phyloP scores from a whole-genome alignment of 2,797 vertebrate species.

The Aeoliscus strigatus region DNA sequence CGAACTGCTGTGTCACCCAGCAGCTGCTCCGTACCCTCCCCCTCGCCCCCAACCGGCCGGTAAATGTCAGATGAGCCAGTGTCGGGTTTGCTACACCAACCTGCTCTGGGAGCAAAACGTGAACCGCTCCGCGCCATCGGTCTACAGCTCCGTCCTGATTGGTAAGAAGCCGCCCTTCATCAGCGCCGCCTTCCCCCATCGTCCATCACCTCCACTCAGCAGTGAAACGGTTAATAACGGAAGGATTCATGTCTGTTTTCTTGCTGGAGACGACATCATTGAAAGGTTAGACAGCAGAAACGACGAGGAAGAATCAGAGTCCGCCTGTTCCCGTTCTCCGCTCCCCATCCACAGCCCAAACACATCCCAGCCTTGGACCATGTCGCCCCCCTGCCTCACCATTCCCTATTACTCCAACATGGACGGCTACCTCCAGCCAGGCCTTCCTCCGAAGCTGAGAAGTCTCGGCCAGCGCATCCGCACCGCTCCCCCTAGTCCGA shows the following conservation, averaged over 20 bases:
- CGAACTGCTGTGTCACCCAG: neutral
- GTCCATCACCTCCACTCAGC: slow-evolving; percentile 3
- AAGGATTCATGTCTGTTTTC: slow-evolving; percentile 32
- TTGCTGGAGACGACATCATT: slow-evolving; percentile 50
- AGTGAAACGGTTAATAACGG: neutral
- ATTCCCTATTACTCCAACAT: slow-evolving; percentile 21
- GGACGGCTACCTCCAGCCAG: slow-evolving; percentile 17
- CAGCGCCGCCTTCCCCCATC: neutral
- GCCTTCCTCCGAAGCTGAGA: neutral
- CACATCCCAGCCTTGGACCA: slow-evolving; percentile 18
- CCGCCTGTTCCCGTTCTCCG: rapidly evolving
- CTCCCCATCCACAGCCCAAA: neutral
- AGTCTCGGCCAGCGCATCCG: slow-evolving; percentile 25
- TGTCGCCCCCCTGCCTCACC: slow-evolving; percentile 20
- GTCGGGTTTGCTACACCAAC: slow-evolving; percentile 40
- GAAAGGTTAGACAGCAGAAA: slow-evolving; percentile 36
- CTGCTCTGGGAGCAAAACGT: slow-evolving; percentile 46
- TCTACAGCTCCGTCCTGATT: slow-evolving; percentile 54
- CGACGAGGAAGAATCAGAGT: slow-evolving; percentile 6
- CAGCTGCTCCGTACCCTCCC: neutral
- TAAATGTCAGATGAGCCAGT: slow-evolving; percentile 24
- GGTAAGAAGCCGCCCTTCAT: slow-evolving; percentile 57
- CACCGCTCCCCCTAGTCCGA: slow-evolving; percentile 66
- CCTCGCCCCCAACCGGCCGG: slow-evolving; percentile 11
- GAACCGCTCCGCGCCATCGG: slow-evolving; percentile 48